Conservation (phyloP, 2,888 invertebrate genomes). For the Acrobasis consociella region DNA sequence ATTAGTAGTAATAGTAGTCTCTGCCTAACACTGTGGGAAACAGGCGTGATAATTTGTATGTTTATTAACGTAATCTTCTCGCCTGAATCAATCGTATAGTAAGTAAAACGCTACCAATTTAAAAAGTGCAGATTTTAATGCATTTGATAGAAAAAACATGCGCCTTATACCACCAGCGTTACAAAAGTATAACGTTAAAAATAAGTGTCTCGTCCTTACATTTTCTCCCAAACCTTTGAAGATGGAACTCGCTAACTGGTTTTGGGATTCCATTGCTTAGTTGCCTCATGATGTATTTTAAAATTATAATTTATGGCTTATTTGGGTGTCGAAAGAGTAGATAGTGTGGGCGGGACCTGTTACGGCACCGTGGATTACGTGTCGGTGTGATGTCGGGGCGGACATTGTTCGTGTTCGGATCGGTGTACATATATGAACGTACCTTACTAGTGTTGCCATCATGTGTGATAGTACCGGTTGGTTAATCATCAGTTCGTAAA, state of each 20-base stretch:
- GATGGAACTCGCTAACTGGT: conserved; percentile 22
- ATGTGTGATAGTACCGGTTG: conserved; percentile 1
- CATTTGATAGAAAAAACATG: too few species aligned
- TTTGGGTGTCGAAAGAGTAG: conserved; percentile 74
- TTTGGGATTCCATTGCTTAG: conserved; percentile 27
- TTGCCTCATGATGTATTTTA: conserved; percentile 62
- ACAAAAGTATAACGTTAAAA: too few species aligned
- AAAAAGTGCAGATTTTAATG: too few species aligned
- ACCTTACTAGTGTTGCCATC: conserved; percentile 23
- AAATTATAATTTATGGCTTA: conserved; percentile 78
- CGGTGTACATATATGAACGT: conserved; percentile 22
- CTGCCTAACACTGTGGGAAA: too few species aligned
- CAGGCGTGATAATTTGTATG: too few species aligned
- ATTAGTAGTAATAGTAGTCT: too few species aligned
- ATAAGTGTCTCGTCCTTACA: too few species aligned
- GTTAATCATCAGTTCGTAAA: not conserved
- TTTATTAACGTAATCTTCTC: too few species aligned
- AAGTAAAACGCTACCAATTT: too few species aligned
- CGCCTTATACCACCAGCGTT: too few species aligned
- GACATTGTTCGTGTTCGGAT: conserved; percentile 34
- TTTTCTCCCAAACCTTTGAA: too few species aligned
- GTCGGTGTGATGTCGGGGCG: conserved; percentile 32
- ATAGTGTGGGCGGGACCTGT: conserved; percentile 69
- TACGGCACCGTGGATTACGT: conserved; percentile 37
- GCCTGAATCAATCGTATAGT: too few species aligned